A percentile compares a stretch with the other conserved stretches of the same genome.
These are phyloP conservation scores for Diaperis boleti DNA, from an alignment of 2,888 invertebrate genomes.

Conservation along the genomic window DNA sequence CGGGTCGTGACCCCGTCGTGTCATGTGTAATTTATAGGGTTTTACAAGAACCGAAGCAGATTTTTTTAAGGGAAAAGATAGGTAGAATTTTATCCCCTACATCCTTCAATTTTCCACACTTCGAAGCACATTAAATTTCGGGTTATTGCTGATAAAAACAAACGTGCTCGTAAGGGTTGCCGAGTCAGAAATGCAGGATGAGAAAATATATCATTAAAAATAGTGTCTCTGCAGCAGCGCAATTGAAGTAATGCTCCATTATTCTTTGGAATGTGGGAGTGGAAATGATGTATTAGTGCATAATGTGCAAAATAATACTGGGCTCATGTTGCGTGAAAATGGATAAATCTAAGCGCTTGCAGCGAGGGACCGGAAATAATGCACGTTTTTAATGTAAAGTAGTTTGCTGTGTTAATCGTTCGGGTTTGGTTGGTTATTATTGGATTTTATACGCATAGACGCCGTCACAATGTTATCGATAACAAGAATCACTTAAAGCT, in stretches of 20 bases:
- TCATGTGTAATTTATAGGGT: slow-evolving; percentile 36
- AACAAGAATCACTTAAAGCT: no score
- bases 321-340: slow-evolving; percentile 41
- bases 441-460: no score
- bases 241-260: slow-evolving; percentile 27
- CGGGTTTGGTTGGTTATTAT: background rate
- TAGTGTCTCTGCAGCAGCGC: slow-evolving; percentile 9
- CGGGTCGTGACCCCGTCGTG: slow-evolving; percentile 32
- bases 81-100: slow-evolving; percentile 13
- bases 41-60: slow-evolving; percentile 17
- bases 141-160: slow-evolving; percentile 22
- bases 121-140: slow-evolving; percentile 26
- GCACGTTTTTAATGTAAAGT: background rate
- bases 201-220: slow-evolving; percentile 20
- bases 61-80: slow-evolving; percentile 26
- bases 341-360: slow-evolving; percentile 30
- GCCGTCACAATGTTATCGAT: no score
- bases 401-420: background rate
- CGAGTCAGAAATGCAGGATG: background rate
- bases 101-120: slow-evolving; percentile 30
- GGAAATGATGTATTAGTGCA: slow-evolving; percentile 16
- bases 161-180: background rate
- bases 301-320: slow-evolving; percentile 21
- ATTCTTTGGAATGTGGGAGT: slow-evolving; percentile 1
- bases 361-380: slow-evolving; percentile 11